phyloP scores from a whole-genome alignment of 1,140 invertebrate species.

The Adelges cooleyi region DNA sequence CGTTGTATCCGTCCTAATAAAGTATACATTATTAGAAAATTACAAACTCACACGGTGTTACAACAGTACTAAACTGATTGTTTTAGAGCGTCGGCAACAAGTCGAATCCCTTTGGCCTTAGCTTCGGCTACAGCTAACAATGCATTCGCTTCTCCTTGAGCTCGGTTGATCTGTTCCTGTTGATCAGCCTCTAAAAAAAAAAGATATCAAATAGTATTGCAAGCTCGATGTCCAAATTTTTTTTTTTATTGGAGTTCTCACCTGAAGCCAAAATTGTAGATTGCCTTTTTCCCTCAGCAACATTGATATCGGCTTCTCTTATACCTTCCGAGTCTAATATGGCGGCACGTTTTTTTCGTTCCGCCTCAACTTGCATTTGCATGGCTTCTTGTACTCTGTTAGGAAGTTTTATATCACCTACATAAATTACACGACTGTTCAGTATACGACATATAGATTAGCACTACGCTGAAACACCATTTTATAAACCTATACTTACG shows the following conservation, averaged over 20 bases:
- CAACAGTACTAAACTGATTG: slow-evolving; percentile 1
- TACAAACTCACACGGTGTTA: background rate
- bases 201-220: slow-evolving; percentile 8
- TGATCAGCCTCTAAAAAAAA: slow-evolving; percentile 60
- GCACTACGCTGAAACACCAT: background rate
- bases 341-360: slow-evolving; percentile 88
- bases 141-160: slow-evolving; percentile 75
- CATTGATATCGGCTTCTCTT: slow-evolving; percentile 90
- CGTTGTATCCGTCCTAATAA: slow-evolving; percentile 61
- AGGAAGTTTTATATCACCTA: slow-evolving; percentile 88
- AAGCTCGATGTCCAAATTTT: background rate
- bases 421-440: slow-evolving; percentile 30
- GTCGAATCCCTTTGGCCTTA: slow-evolving; percentile 60
- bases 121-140: slow-evolving; percentile 75
- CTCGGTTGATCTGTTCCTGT: slow-evolving; percentile 78
- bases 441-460: slow-evolving; percentile 9
- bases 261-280: slow-evolving; percentile 86
- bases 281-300: slow-evolving; percentile 88
- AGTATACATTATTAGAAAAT: background rate
- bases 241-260: too few relatives aligned
- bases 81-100: slow-evolving; percentile 57
- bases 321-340: slow-evolving; percentile 95
- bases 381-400: slow-evolving; percentile 92
- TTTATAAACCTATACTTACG: slow-evolving; percentile 48
- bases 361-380: slow-evolving; percentile 99